Conservation (phyloP, 2,888 invertebrate genomes). For the Noctuana brunneofusca region DNA sequence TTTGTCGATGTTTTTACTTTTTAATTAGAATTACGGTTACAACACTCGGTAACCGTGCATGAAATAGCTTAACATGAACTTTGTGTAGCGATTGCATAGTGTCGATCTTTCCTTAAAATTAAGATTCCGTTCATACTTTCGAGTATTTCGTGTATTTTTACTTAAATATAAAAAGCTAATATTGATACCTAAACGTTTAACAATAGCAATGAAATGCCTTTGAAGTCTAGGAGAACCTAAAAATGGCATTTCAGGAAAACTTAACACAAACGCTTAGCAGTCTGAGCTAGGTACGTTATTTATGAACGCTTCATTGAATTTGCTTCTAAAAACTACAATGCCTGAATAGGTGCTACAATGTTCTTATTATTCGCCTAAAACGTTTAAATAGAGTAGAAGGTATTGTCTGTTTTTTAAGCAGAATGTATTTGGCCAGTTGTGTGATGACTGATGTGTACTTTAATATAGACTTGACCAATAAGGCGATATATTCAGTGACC, state of each 20-base stretch:
- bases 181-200: too few species aligned
- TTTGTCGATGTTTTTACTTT: conserved; percentile 55
- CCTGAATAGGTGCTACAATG: neutral
- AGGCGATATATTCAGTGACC: conserved; percentile 5
- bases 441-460: too few species aligned
- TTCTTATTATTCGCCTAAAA: neutral
- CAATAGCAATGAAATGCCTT: too few species aligned
- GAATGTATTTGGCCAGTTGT: too few species aligned
- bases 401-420: neutral
- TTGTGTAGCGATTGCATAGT: neutral
- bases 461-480: neutral
- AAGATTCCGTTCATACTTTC: too few species aligned
- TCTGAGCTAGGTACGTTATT: neutral
- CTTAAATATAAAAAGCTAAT: too few species aligned
- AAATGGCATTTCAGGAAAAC: too few species aligned
- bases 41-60: neutral
- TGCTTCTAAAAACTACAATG: neutral
- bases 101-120: too few species aligned
- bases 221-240: too few species aligned
- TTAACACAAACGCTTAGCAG: too few species aligned
- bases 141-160: too few species aligned
- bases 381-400: neutral
- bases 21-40: conserved; percentile 36
- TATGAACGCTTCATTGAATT: neutral
- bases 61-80: neutral